Percentiles rank a stretch among this genome's conserved stretches.
Conservation (phyloP, 2,113 vertebrate species). For the Pelusios castaneus region DNA sequence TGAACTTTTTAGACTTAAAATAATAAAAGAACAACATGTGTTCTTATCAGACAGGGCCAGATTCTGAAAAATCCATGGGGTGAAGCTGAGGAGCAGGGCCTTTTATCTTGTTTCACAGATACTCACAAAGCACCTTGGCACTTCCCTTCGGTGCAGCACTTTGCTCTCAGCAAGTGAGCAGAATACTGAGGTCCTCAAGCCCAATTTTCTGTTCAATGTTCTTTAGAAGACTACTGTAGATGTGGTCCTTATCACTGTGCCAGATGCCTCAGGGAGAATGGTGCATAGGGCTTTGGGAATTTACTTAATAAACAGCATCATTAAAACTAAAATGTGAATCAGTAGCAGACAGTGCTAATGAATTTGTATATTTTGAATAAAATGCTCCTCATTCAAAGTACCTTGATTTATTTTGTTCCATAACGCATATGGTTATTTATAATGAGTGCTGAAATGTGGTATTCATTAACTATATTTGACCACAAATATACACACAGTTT, state of each 20-base stretch:
- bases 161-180: not conserved
- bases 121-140: not conserved
- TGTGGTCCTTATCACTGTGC: accelerated
- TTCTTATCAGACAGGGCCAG: not conserved
- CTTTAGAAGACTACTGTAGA: not conserved
- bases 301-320: not conserved
- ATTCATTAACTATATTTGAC: too few species aligned
- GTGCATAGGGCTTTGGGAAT: accelerated
- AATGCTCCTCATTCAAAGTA: accelerated
- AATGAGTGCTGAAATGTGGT: not conserved
- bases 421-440: not conserved
- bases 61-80: not conserved
- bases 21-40: not conserved
- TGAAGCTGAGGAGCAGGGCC: not conserved
- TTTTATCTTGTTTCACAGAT: not conserved
- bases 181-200: not conserved
- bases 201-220: not conserved
- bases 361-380: not conserved
- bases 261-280: not conserved
- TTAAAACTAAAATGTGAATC: not conserved
- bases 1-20: not conserved
- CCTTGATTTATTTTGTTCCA: not conserved
- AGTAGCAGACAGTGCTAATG: not conserved
- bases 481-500: not conserved
- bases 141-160: accelerated